Conservation (phyloP, 2,888 invertebrate species). For the Drosophila nr. perissopoda region DNA sequence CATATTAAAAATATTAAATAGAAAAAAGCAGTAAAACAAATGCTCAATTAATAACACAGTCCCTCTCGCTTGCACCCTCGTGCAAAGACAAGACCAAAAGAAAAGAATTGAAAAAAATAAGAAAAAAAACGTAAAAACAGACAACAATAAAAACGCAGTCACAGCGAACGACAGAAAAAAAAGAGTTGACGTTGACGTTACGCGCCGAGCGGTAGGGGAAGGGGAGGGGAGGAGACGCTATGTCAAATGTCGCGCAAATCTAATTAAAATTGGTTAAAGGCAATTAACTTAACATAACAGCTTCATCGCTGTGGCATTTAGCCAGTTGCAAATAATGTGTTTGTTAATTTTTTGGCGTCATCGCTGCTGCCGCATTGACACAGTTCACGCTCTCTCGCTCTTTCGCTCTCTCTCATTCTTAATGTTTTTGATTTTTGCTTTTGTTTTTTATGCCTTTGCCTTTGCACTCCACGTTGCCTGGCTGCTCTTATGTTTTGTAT, state of each 20-base stretch:
- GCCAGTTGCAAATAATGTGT: constrained; percentile 31
- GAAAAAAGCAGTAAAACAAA: constrained; percentile 47
- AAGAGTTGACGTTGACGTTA: constrained; percentile 54
- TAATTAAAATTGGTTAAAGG: constrained; percentile 64
- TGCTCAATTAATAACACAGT: constrained; percentile 37
- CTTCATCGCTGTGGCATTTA: constrained; percentile 17
- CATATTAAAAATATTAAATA: constrained; percentile 39
- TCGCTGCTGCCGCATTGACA: constrained; percentile 67
- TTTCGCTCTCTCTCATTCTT: constrained; percentile 53
- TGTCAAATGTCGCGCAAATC: constrained; percentile 56
- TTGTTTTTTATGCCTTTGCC: constrained; percentile 53
- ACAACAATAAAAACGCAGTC: constrained; percentile 58
- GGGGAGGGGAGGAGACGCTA: constrained; percentile 21
- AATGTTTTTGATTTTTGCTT: constrained; percentile 52
- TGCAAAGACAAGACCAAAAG: constrained; percentile 37
- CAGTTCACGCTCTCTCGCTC: constrained; percentile 75
- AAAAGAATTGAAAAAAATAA: constrained; percentile 20
- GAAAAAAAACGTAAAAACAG: constrained; percentile 41
- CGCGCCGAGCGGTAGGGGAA: constrained; percentile 36
- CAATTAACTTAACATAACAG: constrained; percentile 36
- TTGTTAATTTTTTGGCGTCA: constrained; percentile 72
- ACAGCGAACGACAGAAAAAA: constrained; percentile 45
- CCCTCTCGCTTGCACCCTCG: constrained; percentile 24
- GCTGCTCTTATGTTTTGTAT: constrained; percentile 45
- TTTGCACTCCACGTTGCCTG: constrained; percentile 64